Base-by-base conservation (phyloP, 2,113 vertebrate species). In the Prolemur simus region DNA sequence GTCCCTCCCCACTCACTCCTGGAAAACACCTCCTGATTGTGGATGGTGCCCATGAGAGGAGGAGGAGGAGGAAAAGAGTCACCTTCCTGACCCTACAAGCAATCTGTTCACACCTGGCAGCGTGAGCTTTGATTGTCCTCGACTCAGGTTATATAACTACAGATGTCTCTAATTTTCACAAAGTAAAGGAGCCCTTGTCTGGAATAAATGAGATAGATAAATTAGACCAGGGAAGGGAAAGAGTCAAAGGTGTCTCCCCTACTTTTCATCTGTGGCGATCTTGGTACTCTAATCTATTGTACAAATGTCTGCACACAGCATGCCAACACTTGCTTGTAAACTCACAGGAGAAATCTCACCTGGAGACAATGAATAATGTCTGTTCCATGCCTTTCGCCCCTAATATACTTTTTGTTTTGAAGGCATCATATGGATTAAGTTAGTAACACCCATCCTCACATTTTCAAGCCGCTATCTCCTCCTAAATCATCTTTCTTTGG, bases 401-500 rank as follows among this genome's bases (percentile, higher is more conserved):
- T 98, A 97, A 96, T 97, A 97, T 96, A 98, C 91, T 97, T 98
- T 98, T 97, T 95, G 15, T 23, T 68, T 91, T 95, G 96, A 98
- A 98, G 98, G 92, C 97, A 97, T 98, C 99, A 98, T 99, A 99
- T 99, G 99, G 99, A 99, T 99, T 99, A 99, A 98, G 98, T 99
- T 99, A 99, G 99, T 98, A 99, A 99, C 98, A 99, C 98, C 97
- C 98, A 98, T 98, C 97, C 98, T 98, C 98, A 97, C 89, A 69
- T 98, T 98, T 98, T 98, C 97, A 98, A 98, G 97, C 98, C 96
- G 66, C 96, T 93, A 96, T 98, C 97, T 98, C 92, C 96, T 86
- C 95, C 97, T 99, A 99, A 99, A 98, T 99, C 98, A 98, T 98
- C 97, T 95, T 96, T 96, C 96, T 98, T 96, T 97, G 97, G 98